phyloP scores from a whole-genome alignment of 92 coral and sea anemone genomes.

The Isaurus tuberculatus region DNA sequence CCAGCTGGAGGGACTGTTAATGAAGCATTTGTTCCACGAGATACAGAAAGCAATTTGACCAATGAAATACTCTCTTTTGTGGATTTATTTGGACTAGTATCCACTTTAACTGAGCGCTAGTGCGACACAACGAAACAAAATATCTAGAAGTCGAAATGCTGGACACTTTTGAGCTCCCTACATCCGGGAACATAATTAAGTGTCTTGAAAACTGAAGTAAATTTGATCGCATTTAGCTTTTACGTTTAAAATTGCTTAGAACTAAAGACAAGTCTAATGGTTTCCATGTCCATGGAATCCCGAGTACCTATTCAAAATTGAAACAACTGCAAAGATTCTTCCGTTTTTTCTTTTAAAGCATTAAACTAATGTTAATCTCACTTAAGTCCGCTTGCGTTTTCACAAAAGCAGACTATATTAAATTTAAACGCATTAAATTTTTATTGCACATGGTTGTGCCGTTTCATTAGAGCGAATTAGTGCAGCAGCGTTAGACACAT shows the following conservation, averaged over 20 bases:
- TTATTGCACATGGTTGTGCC: constrained; percentile 9
- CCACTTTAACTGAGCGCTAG: neutral
- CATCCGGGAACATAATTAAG: neutral
- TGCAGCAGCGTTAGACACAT: constrained; percentile 31
- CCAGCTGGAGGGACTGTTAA: neutral
- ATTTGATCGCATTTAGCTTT: neutral
- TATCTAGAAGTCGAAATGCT: neutral
- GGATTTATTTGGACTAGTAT: neutral
- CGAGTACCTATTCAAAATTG: neutral
- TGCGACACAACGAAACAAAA: neutral
- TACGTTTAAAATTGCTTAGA: neutral
- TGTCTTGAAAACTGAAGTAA: neutral
- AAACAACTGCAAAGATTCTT: too few relatives aligned
- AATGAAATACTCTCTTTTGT: neutral
- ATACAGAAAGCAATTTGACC: neutral
- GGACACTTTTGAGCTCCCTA: neutral
- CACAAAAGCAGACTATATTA: neutral
- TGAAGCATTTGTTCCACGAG: neutral
- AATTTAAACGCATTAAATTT: neutral
- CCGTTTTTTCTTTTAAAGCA: neutral
- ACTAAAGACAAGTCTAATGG: neutral
- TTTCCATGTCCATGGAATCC: neutral
- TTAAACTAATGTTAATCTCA: neutral
- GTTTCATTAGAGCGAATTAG: constrained; percentile 29
- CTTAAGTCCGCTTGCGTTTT: neutral